Evolutionary conservation across 2,797 vertebrate species (phyloP).

Genomic region (Phalloptychus januarius): DNA sequence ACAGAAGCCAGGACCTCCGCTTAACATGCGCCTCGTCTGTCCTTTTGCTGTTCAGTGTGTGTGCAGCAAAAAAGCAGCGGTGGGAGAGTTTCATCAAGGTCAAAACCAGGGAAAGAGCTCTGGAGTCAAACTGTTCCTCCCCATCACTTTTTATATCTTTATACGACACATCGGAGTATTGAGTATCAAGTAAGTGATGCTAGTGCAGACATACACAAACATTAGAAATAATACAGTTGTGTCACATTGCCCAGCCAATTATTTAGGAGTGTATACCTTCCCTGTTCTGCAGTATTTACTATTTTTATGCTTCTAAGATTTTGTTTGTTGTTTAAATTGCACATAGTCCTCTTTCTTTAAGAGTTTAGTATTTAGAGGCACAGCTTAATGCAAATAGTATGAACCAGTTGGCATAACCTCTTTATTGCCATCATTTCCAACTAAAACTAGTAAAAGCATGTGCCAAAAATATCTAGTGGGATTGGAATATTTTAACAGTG

Average conservation of each 20-base stretch:
- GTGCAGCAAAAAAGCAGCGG: constrained; percentile 42
- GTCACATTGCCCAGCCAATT: not conserved
- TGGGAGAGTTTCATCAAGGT: constrained; percentile 41
- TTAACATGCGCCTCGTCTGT: constrained; percentile 53
- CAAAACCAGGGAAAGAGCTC: constrained; percentile 11
- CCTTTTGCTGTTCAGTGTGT: constrained; percentile 50
- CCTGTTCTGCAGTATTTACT: not conserved
- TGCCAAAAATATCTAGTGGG: not conserved
- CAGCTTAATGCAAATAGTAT: not conserved
- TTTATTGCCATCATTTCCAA: not conserved
- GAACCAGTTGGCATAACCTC: not conserved
- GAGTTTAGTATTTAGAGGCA: not conserved
- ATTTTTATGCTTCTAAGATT: not conserved
- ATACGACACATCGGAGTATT: not conserved
- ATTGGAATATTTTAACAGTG: not conserved
- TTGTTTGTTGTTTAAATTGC: not conserved
- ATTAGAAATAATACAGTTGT: not conserved
- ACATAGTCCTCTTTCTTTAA: not conserved
- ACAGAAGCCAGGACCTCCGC: constrained; percentile 61
- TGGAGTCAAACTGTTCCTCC: not conserved
- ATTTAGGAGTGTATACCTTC: not conserved
- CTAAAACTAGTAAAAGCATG: not conserved
- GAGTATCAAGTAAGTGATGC: not conserved
- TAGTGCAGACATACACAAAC: not conserved
- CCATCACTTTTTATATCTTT: constrained; percentile 6